A percentile compares a stretch with the other conserved stretches of the same genome.
Evolutionary conservation across 2,888 invertebrate genomes (phyloP).

Genomic region (Heteropelma amictum): DNA sequence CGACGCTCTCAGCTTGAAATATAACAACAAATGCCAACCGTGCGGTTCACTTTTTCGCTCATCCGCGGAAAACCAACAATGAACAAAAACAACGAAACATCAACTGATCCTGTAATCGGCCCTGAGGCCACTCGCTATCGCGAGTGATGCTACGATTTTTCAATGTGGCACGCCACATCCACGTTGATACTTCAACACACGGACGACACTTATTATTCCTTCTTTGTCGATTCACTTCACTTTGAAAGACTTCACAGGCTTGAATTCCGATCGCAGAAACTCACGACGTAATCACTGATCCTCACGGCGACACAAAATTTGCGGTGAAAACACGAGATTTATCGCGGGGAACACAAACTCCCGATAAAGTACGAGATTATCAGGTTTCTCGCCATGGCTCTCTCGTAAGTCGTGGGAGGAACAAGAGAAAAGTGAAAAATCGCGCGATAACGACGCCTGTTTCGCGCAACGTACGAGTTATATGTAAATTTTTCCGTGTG

Average conservation of each 20-base stretch:
- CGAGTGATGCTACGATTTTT: conserved; percentile 1
- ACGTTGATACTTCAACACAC: neutral
- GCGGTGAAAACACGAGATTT: conserved; percentile 12
- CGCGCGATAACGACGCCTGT: too few species aligned
- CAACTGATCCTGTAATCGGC: conserved; percentile 8
- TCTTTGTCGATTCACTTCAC: too few species aligned
- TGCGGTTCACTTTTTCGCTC: neutral
- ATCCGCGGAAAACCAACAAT: neutral
- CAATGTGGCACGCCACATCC: conserved; percentile 6
- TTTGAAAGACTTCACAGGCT: neutral
- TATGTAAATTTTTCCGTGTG: too few species aligned
- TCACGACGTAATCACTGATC: neutral
- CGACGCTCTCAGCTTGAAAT: conserved; percentile 7
- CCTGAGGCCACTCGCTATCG: conserved; percentile 17
- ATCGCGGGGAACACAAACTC: conserved; percentile 42
- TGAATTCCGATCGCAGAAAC: neutral
- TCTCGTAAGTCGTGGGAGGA: neutral
- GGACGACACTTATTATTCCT: neutral
- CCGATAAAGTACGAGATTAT: conserved; percentile 23
- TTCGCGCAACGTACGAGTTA: too few species aligned
- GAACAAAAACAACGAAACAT: neutral
- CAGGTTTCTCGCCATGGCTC: conserved; percentile 50
- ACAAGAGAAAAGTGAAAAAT: neutral
- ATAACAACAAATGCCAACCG: neutral
- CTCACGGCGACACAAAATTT: conserved; percentile 8